Evolutionary conservation across 2,113 vertebrate species (phyloP).

Genomic region (human (Homo sapiens)): DNA sequence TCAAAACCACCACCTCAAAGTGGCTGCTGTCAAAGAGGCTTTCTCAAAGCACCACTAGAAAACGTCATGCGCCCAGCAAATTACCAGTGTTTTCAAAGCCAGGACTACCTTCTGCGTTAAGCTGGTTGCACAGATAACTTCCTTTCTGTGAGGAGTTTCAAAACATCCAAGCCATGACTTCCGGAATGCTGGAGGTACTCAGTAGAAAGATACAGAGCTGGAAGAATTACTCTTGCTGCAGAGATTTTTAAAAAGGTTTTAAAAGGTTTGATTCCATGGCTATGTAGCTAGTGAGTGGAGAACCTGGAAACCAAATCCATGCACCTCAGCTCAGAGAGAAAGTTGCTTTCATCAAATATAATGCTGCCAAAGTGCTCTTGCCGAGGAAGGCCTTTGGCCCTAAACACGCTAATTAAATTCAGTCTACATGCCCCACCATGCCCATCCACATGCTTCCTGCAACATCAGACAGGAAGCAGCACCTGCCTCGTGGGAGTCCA

Average conservation of each 20-base stretch:
- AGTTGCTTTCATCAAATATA: neutral
- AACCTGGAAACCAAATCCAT: neutral
- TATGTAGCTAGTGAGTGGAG: neutral
- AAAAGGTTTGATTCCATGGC: neutral
- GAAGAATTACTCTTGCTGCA: neutral
- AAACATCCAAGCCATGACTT: neutral
- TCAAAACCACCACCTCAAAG: conserved; percentile 73
- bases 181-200: neutral
- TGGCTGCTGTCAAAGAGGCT: conserved; percentile 37
- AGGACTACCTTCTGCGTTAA: neutral
- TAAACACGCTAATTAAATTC: neutral
- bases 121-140: neutral
- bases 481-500: no score
- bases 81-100: neutral
- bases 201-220: neutral
- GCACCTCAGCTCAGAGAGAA: neutral
- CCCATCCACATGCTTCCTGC: neutral
- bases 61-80: conserved; percentile 22
- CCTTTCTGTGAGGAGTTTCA: neutral
- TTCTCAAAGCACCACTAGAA: conserved; percentile 23
- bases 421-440: neutral
- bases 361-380: neutral
- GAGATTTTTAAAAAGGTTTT: neutral
- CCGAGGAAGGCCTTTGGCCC: neutral
- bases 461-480: neutral